Evolutionary conservation across 2,888 invertebrate species (phyloP).

Genomic region (Pheosia tremula): DNA sequence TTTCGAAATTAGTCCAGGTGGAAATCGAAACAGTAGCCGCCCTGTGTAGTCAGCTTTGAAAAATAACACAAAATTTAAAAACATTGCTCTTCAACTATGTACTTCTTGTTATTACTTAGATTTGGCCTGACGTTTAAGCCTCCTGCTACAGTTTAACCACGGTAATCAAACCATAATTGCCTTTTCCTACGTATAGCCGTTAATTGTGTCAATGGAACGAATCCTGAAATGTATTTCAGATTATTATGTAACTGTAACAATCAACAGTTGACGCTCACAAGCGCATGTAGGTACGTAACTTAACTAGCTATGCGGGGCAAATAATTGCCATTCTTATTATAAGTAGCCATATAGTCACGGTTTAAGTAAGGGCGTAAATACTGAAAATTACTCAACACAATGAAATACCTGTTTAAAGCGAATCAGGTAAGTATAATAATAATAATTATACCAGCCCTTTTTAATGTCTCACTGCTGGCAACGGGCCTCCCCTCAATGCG

Average conservation of each 20-base stretch:
- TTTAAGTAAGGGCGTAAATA: neutral
- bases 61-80: too few relatives aligned
- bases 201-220: slow-evolving; percentile 3
- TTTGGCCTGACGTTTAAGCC: neutral
- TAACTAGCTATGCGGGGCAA: neutral
- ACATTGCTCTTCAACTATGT: too few relatives aligned
- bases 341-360: neutral
- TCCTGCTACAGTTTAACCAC: neutral
- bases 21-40: too few relatives aligned
- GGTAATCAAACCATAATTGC: slow-evolving; percentile 1
- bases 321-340: neutral
- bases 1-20: too few relatives aligned
- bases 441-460: too few relatives aligned
- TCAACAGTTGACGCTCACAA: slow-evolving; percentile 2
- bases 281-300: neutral
- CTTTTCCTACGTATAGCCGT: neutral
- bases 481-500: too few relatives aligned
- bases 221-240: slow-evolving; percentile 3
- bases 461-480: too few relatives aligned
- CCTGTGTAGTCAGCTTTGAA: too few relatives aligned
- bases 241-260: slow-evolving; percentile 4
- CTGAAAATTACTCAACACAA: too few relatives aligned
- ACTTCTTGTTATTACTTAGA: too few relatives aligned
- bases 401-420: too few relatives aligned
- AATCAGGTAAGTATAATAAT: too few relatives aligned